Evolutionary conservation across 2,888 invertebrate species (phyloP).

Genomic region (Timandra comae): DNA sequence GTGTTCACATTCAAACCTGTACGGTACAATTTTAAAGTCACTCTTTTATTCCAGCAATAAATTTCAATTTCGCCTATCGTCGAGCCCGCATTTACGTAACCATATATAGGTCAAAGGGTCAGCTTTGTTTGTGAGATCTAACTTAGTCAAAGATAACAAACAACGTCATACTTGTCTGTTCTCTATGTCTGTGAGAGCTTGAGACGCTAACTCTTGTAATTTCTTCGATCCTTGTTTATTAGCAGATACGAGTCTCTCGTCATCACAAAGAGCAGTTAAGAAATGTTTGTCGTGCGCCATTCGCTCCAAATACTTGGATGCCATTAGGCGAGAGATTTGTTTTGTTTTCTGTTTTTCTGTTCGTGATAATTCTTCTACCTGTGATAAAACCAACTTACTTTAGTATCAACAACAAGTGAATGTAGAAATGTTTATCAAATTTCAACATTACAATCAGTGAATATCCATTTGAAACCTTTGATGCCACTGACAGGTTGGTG

Average conservation of each 20-base stretch:
- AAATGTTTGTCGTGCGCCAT: conserved; percentile 73
- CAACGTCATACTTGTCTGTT: conserved; percentile 51
- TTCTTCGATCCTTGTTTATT: conserved; percentile 56
- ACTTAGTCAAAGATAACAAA: not conserved
- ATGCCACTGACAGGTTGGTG: no score
- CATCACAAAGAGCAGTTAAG: conserved; percentile 54
- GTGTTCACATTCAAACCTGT: conserved; percentile 6
- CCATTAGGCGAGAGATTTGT: conserved; percentile 62
- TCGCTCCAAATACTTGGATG: conserved; percentile 66
- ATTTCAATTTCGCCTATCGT: conserved; percentile 20
- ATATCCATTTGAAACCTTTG: no score
- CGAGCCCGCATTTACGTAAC: not conserved
- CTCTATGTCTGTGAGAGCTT: conserved; percentile 55
- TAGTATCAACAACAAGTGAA: no score
- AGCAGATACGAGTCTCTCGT: conserved; percentile 58
- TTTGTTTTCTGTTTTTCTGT: conserved; percentile 55
- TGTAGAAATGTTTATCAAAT: no score
- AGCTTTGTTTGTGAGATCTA: conserved; percentile 3
- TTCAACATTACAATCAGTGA: no score
- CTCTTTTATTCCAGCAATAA: conserved; percentile 17
- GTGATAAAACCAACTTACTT: conserved; percentile 20
- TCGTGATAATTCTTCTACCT: conserved; percentile 60
- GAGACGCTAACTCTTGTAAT: conserved; percentile 51
- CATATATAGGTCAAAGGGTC: conserved; percentile 1
- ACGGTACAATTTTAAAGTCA: conserved; percentile 11